A percentile compares a stretch with the other conserved stretches of the same genome.
These are phyloP conservation scores for Cryptocephalus moraei DNA, from an alignment of 2,888 invertebrate genomes.

Conservation along the genomic window DNA sequence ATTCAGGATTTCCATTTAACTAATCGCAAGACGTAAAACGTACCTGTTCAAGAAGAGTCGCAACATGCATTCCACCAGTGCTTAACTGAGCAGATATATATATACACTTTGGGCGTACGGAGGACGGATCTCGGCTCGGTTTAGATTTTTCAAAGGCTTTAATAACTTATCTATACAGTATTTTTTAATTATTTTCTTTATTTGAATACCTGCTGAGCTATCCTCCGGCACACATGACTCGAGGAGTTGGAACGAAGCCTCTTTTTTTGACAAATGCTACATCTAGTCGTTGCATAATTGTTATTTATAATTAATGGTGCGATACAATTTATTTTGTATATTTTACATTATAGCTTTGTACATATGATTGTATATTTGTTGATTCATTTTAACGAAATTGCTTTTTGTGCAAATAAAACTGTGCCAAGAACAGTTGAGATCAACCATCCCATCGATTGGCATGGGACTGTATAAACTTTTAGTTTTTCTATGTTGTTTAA, in stretches of 20 bases:
- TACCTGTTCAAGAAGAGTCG: conserved; percentile 8
- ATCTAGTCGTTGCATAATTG: conserved; percentile 22
- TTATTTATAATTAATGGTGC: conserved; percentile 12
- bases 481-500: too few relatives aligned
- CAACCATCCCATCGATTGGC: too few relatives aligned
- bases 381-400: conserved; percentile 8
- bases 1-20: not conserved
- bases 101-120: not conserved
- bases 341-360: conserved; percentile 9
- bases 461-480: too few relatives aligned
- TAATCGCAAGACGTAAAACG: not conserved
- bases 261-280: conserved; percentile 18
- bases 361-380: conserved; percentile 10
- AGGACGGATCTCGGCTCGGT: too few relatives aligned
- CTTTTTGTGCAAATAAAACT: conserved; percentile 2
- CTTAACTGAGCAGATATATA: conserved; percentile 10
- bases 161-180: too few relatives aligned
- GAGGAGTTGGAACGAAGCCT: too few relatives aligned
- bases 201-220: too few relatives aligned
- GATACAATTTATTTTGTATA: conserved; percentile 14
- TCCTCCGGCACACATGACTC: too few relatives aligned
- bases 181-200: too few relatives aligned
- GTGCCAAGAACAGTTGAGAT: not conserved
- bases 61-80: conserved; percentile 20
- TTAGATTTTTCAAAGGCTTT: conserved; percentile 6